These are phyloP conservation scores for Cataglyphis livida DNA, from an alignment of 2,888 invertebrate genomes.

Conservation along the genomic window DNA sequence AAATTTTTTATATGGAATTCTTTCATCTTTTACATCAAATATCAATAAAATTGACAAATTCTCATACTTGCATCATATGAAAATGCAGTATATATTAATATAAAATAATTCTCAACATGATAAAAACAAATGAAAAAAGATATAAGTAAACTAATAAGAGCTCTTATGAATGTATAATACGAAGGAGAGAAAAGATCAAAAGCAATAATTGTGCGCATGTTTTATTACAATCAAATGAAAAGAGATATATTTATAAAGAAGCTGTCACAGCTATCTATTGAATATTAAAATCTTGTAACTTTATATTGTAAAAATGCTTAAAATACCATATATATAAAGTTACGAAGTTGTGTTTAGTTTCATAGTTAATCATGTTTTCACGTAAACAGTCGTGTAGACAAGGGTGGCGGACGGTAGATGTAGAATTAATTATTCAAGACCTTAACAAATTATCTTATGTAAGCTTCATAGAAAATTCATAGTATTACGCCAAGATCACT, in stretches of 20 bases:
- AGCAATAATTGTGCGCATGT: too few relatives aligned
- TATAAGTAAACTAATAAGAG: neutral
- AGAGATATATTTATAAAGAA: neutral
- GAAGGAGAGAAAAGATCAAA: too few relatives aligned
- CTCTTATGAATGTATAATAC: too few relatives aligned
- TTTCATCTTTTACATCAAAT: neutral
- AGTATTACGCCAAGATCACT: neutral
- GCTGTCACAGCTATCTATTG: neutral
- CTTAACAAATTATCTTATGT: constrained; percentile 15
- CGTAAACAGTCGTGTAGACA: neutral
- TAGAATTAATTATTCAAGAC: constrained; percentile 8
- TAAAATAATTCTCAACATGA: neutral
- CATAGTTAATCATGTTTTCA: neutral
- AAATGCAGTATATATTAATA: neutral
- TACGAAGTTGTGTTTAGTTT: neutral
- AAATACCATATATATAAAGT: neutral
- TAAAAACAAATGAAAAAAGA: neutral
- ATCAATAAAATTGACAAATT: neutral
- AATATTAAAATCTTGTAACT: constrained; percentile 1
- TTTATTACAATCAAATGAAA: neutral
- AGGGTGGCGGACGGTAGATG: neutral
- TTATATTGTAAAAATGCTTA: neutral
- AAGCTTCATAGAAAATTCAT: constrained; percentile 11
- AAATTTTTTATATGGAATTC: neutral
- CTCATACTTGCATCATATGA: neutral